These are phyloP conservation scores for Avahi laniger DNA, from an alignment of 2,797 vertebrate genomes.

Conservation along the genomic window DNA sequence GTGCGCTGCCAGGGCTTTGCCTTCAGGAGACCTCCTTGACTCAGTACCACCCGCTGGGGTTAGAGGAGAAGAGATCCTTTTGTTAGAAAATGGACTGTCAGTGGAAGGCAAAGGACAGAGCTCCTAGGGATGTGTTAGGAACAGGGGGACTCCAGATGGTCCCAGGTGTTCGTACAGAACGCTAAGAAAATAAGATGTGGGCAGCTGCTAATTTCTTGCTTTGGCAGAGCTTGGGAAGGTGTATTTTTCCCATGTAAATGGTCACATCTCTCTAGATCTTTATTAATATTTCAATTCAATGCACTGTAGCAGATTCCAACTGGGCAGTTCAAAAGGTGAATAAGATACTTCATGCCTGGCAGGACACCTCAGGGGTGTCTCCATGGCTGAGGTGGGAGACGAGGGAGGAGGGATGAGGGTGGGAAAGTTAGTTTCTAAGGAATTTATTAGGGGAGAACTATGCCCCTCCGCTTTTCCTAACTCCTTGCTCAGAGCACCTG, in stretches of 20 bases:
- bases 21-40: background rate
- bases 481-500: background rate
- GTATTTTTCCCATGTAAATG: background rate
- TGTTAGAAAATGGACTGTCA: background rate
- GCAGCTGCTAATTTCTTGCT: background rate
- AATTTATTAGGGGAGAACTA: background rate
- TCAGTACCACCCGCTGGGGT: background rate
- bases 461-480: background rate
- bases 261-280: background rate
- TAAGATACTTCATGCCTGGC: background rate
- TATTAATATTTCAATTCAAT: background rate
- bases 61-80: background rate
- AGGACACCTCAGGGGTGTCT: background rate
- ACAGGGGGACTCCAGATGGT: background rate
- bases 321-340: background rate
- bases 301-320: background rate
- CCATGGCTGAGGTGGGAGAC: background rate
- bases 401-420: too few species aligned
- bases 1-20: background rate
- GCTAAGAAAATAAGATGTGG: background rate
- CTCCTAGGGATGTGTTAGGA: background rate
- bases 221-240: background rate
- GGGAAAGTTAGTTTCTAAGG: background rate
- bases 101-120: background rate
- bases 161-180: background rate